Conservation (phyloP, 2,113 vertebrate genomes). For the Phylloscopus trochiloides region DNA sequence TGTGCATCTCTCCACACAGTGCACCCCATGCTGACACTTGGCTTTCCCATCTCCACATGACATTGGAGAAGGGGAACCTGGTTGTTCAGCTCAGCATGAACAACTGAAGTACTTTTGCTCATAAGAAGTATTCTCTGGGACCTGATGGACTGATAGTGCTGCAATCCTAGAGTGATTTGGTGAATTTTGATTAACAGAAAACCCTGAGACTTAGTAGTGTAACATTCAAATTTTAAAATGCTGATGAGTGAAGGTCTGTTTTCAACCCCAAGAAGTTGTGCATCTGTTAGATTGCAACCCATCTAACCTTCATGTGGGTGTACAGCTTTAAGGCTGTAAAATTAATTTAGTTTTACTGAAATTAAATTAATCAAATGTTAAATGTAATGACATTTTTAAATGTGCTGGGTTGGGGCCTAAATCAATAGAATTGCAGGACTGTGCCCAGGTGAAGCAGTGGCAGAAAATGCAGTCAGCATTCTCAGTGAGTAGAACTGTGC, state of each 20-base stretch:
- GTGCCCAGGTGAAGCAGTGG: neutral
- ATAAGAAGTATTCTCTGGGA: neutral
- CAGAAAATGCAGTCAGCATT: neutral
- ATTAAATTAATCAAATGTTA: slow-evolving; percentile 3
- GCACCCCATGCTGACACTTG: fast-evolving
- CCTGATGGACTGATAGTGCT: neutral
- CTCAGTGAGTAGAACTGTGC: neutral
- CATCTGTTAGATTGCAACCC: neutral
- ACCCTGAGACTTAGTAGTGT: neutral
- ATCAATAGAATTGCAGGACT: neutral
- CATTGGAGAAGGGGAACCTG: neutral
- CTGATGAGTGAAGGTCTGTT: neutral
- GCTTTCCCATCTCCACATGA: fast-evolving
- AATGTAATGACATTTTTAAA: neutral
- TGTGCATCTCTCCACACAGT: fast-evolving
- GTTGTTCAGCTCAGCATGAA: neutral
- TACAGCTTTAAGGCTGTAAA: neutral
- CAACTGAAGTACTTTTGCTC: neutral
- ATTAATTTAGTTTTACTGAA: neutral
- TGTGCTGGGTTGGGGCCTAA: neutral
- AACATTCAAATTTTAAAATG: neutral
- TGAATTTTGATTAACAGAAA: neutral
- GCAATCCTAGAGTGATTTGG: neutral
- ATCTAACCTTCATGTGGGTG: neutral
- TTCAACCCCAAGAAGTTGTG: neutral